These are phyloP conservation scores for Poeciliopsis retropinna DNA, from an alignment of 2,113 vertebrate species.

Conservation along the genomic window DNA sequence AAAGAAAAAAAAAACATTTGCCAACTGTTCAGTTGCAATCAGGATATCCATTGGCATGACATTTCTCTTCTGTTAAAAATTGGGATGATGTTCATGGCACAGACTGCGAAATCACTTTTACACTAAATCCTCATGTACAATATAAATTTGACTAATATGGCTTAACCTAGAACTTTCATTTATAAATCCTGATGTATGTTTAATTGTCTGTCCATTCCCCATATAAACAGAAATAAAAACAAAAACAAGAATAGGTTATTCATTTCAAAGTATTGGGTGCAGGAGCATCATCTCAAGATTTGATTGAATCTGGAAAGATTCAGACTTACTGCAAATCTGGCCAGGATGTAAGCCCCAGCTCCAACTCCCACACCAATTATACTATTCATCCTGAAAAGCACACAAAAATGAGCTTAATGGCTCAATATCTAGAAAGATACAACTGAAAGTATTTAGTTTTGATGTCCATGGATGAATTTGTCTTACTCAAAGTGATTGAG, in stretches of 20 bases:
- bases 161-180: not conserved
- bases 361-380: constrained; percentile 92
- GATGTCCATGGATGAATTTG: not conserved
- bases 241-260: not conserved
- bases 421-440: not conserved
- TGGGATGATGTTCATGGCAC: too few species aligned
- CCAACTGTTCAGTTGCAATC: not conserved
- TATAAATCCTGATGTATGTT: not conserved
- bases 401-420: not conserved
- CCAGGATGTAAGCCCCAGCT: constrained; percentile 90
- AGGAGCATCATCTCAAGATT: not conserved
- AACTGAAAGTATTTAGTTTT: not conserved
- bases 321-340: constrained; percentile 91
- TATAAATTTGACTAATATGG: too few species aligned
- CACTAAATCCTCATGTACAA: too few species aligned
- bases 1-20: not conserved
- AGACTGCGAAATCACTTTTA: too few species aligned
- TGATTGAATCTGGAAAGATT: not conserved
- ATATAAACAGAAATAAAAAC: not conserved
- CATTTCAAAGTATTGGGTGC: not conserved
- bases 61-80: not conserved
- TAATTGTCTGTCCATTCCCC: not conserved
- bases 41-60: too few species aligned
- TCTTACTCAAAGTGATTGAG: constrained; percentile 93
- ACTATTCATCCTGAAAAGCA: constrained; percentile 82